Evolutionary conservation across 2,113 vertebrate genomes (phyloP), one percentile per base, ranked within the genome.

Genomic region (Urocolius indicus): DNA sequence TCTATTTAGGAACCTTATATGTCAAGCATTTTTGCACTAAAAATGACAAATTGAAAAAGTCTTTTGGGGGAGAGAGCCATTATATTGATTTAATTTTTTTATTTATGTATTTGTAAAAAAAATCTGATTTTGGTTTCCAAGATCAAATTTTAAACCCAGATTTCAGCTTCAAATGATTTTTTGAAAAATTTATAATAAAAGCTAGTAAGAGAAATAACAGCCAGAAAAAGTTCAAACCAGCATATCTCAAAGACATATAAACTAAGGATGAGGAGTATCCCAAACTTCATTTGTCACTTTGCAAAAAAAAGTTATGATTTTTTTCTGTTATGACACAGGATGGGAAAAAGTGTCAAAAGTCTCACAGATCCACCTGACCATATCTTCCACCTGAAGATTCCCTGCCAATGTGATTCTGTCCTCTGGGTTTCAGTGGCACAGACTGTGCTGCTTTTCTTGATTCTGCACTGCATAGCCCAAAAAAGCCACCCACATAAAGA

Each of bases 401-500:
- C 38, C 12, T 41, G 38, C 38, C 38, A 41, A 41, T 41, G 38
- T 41, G 38, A 41, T 41, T 65, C 48, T 10, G 6, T 7, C 22
- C 57, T 23, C 9, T 58, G 29, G 1, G 0, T 46, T 65, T 68
- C 26, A 4, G 4, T 41, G 51, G 5, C 76, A 61, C 2, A 5
- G 17, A 21, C 10, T 6, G 3, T 26, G 20, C 16, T 72, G 65
- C n/a, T 77, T 45, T 71, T 30, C 29, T 41, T 48, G 23, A 34
- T 8, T 13, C 27, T 79, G 32, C 26, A 32, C 7, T 2, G 5
- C 2, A 0, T 12, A 78, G 24, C 41, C 49, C n/a, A 29, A 18
- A 84, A 59, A 48, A 34, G 1, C 26, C 68, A 49, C 12, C 9
- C 1, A 0, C 0, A 0, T 10, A 6, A 13, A 11, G 29, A 76